Base-by-base conservation (phyloP, 2,113 vertebrate species). In the Muntiacus reevesi region DNA sequence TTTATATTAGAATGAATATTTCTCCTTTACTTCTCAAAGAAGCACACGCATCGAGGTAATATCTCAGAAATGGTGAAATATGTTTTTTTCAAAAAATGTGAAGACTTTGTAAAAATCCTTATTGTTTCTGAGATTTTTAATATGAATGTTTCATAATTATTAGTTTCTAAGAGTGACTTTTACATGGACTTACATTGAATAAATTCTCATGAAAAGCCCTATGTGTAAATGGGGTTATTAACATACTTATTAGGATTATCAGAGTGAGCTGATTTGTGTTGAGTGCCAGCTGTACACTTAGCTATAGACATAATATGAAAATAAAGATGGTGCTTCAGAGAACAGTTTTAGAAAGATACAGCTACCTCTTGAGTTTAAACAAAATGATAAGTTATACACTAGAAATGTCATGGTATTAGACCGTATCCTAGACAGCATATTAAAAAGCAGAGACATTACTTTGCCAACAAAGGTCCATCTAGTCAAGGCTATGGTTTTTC, bases 1-100 rank as follows among this genome's bases (percentile, higher is more conserved):
- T 86, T 62, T 96, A 84, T 47, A 10, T 85, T 94, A 76, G 15
- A 40, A 13, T 84, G 27, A 90, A 60, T 25, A 74, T 36, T 92
- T 92, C 40, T 81, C 21, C 52, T 95, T 93, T 96, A 79, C n/a
- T 92, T 10, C 45, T 88, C 52, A 96, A 50, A 90, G 76, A 92
- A 88, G n/a, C 9, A 47, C 36, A 62, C 0, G 33, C 23, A 40
- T 16, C 64, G 14, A 78, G 4, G 81, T 90, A 84, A 86, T 50
- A 62, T 96, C 45, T 89, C 33, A 95, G 60, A n/a, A 94, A 50
- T 89, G 82, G 25, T 81, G 60, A 87, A 85, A 54, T 89, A 62
- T 23, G 13, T 13, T 47, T 86, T 30, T 78, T 85, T n/a, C 23
- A 19, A 59, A 79, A 92, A 52, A 23, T 47, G 13, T 23, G 36